These are phyloP conservation scores for Pocillopora verrucosa DNA, from an alignment of 64 coral and sea anemone genomes.

Conservation along the genomic window DNA sequence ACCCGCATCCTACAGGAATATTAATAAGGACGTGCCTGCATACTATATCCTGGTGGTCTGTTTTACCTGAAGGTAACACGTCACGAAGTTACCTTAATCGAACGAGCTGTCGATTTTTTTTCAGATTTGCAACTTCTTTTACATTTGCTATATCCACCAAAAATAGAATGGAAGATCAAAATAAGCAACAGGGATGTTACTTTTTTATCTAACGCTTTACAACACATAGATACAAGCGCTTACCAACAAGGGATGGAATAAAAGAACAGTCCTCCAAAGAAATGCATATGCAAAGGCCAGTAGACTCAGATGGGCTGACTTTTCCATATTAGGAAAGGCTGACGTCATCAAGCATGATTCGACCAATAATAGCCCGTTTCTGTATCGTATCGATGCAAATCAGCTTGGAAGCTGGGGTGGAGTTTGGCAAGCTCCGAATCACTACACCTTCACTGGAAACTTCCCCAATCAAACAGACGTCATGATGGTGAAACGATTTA, in stretches of 20 bases:
- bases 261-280: not conserved
- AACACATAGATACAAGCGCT: not conserved
- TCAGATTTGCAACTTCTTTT: too few relatives aligned
- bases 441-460: constrained; percentile 10
- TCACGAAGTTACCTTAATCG: too few relatives aligned
- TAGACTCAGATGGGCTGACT: not conserved
- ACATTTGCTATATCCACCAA: too few relatives aligned
- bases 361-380: not conserved
- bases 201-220: not conserved
- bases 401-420: not conserved
- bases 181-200: not conserved
- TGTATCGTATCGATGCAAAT: constrained; percentile 7
- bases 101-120: too few relatives aligned
- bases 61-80: too few relatives aligned
- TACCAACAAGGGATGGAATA: not conserved
- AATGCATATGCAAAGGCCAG: not conserved
- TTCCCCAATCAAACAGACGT: constrained; percentile 1
- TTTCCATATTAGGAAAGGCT: constrained; percentile 33
- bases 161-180: too few relatives aligned
- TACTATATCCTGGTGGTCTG: too few relatives aligned
- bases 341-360: not conserved
- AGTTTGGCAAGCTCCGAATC: constrained; percentile 18
- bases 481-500: not conserved
- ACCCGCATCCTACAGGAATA: too few relatives aligned
- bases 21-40: too few relatives aligned